Evolutionary conservation across 2,113 vertebrate species (phyloP), one percentile per base, ranked within the genome.

Genomic region (Fulmarus glacialis): DNA sequence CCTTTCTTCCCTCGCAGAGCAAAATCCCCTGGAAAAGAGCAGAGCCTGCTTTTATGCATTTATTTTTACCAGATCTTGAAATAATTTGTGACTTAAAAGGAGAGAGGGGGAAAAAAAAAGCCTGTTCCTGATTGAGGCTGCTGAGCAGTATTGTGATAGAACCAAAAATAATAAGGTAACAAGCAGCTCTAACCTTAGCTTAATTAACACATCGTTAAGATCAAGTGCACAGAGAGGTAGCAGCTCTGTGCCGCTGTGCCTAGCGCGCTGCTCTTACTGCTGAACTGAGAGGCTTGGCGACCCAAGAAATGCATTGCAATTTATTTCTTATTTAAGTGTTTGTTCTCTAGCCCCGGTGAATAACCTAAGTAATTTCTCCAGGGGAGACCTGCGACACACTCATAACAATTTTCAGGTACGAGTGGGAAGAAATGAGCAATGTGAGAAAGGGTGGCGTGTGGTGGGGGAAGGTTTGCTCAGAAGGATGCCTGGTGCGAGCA

Each of bases 131-230:
- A 66, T 92, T 81, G 96, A 90, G 82, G 47, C 75, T 3, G 10
- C 47, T 82, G 42, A 83, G 59, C 90, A 27, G 81, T 92, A 50
- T 59, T 91, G 73, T 96, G 87, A 92, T 73, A 70, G 84, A 91
- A 82, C 82, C 84, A 89, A 91, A 96, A 96, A 84, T 85, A 94
- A 95, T 93, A 89, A 91, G 53, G 81, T 89, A 94, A 73, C n/a
- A 11, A 91, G 84, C 58, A 36, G 63, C 89, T 92, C 81, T 93
- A 94, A 89, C 89, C 87, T 96, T 84, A 95, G 53, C 84, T 96
- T 96, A 96, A 97, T 97, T 96, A 95, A 94, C 91, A 88, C 36
- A 4, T 89, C 30, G 4, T 90, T 96, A 96, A 95, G 84, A 96
- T 90, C 87, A 92, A 91, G 87, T 91, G 70, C 43, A 11, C 13